Conservation (phyloP, 2,797 vertebrate genomes). For the Amniataba percoides region DNA sequence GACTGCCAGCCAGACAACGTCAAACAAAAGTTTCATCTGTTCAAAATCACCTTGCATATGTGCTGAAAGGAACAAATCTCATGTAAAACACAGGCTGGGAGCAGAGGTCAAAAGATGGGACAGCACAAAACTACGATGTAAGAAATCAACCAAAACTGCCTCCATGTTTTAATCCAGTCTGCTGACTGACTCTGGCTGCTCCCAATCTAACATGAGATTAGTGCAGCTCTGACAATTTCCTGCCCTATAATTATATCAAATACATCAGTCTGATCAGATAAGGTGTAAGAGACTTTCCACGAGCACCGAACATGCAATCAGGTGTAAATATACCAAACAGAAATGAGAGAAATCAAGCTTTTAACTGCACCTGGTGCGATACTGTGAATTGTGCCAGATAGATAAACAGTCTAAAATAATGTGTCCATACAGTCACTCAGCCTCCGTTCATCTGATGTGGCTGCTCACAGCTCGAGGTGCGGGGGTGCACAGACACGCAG, state of each 20-base stretch:
- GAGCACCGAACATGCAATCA: neutral
- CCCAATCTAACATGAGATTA: too few relatives aligned
- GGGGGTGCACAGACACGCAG: neutral
- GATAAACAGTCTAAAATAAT: neutral
- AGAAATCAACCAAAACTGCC: too few relatives aligned
- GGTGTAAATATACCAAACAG: neutral
- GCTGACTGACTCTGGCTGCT: too few relatives aligned
- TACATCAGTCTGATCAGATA: too few relatives aligned
- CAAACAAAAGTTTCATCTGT: neutral
- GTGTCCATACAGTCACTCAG: neutral
- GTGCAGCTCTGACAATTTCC: too few relatives aligned
- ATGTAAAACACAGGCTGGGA: neutral
- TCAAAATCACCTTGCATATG: neutral
- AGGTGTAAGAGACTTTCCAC: neutral
- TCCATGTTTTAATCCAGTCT: too few relatives aligned
- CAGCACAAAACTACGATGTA: too few relatives aligned
- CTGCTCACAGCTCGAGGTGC: neutral
- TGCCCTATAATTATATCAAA: too few relatives aligned
- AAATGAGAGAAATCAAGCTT: neutral
- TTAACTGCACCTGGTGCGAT: neutral
- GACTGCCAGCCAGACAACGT: conserved; percentile 1
- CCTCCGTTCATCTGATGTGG: neutral
- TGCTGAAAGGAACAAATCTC: neutral
- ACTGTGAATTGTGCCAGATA: neutral
- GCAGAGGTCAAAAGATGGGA: neutral